phyloP scores from a whole-genome alignment of 1,140 invertebrate genomes.

The Pseudomyrmex concolor region DNA sequence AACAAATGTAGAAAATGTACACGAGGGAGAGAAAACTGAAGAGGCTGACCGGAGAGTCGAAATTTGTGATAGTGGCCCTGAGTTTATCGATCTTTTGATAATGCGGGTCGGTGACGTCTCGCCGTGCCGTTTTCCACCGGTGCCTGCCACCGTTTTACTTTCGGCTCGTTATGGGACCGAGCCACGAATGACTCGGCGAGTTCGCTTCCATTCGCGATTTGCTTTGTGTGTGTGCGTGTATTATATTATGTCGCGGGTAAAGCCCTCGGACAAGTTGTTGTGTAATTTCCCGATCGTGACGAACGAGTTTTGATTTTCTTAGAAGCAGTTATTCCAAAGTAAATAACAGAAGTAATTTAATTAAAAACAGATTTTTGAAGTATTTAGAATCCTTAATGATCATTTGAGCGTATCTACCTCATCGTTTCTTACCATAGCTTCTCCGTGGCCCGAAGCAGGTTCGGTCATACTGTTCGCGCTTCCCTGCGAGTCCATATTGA shows the following conservation, averaged over 20 bases:
- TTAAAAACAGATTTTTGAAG: neutral
- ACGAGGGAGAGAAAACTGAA: neutral
- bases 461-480: constrained; percentile 69
- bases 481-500: constrained; percentile 79
- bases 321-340: neutral
- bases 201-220: constrained; percentile 23
- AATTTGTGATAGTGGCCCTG: constrained; percentile 71
- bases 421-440: constrained; percentile 77
- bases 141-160: constrained; percentile 81
- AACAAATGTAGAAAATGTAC: constrained; percentile 21
- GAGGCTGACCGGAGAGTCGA: constrained; percentile 12
- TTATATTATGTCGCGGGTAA: neutral
- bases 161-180: constrained; percentile 78
- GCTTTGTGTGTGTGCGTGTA: neutral
- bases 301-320: neutral
- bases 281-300: neutral
- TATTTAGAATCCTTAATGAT: neutral
- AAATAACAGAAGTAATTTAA: neutral
- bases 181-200: constrained; percentile 69
- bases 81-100: constrained; percentile 77
- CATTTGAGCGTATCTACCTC: constrained; percentile 16
- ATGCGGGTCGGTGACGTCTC: constrained; percentile 77
- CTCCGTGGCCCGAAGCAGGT: constrained; percentile 69
- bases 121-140: constrained; percentile 72
- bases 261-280: neutral